A percentile compares a stretch with the other conserved stretches of the same genome.
Evolutionary conservation across 2,888 invertebrate genomes (phyloP).

Genomic region (Tetranychus piercei): DNA sequence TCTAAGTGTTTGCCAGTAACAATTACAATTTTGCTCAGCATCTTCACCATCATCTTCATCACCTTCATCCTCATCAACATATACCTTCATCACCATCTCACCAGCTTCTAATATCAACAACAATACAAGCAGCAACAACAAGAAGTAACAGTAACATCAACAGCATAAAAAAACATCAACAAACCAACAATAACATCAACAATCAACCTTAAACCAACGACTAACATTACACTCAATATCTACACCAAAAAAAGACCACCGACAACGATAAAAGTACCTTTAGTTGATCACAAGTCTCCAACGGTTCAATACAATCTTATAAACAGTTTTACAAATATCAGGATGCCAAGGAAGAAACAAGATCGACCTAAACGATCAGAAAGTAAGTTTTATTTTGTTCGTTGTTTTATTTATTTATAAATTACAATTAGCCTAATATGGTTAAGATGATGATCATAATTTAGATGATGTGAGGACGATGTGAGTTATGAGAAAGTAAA

Average conservation of each 20-base stretch:
- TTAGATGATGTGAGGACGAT: not conserved
- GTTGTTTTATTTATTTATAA: not conserved
- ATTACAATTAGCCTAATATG: not conserved
- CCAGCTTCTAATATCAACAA: not conserved
- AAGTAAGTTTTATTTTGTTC: conserved; percentile 13
- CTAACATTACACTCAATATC: too few species aligned
- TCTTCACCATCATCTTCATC: not conserved
- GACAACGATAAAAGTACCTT: too few species aligned
- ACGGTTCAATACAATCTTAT: not conserved
- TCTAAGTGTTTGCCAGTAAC: not conserved
- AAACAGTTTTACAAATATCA: not conserved
- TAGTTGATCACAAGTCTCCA: not conserved
- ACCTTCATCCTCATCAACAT: not conserved
- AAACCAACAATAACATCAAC: not conserved
- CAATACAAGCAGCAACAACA: not conserved
- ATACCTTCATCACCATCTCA: not conserved
- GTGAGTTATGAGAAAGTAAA: not conserved
- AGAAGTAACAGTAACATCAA: not conserved
- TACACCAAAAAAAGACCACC: too few species aligned
- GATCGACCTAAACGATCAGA: conserved; percentile 19
- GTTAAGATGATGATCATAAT: not conserved
- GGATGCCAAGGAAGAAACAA: conserved; percentile 18
- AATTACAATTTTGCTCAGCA: not conserved
- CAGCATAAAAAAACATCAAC: not conserved
- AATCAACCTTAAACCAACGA: too few species aligned